Evolutionary conservation across 1,140 invertebrate genomes (phyloP), one percentile per base, ranked within the genome.

Genomic region (Rhagoletis pomonella): DNA sequence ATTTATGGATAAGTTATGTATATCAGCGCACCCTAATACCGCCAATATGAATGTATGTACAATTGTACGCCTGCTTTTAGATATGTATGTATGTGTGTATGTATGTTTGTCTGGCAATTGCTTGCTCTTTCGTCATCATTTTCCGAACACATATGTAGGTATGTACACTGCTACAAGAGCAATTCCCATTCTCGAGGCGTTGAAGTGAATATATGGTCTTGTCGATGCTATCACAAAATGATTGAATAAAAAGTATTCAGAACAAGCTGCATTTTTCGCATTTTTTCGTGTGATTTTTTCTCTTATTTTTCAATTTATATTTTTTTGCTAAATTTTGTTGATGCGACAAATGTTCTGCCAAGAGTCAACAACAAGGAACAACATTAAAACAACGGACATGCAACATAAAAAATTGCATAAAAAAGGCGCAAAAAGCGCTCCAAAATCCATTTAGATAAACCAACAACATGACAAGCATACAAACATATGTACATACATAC

Each of bases 191-290:
- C 39, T 6, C 47, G 73, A 55, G 6, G 19, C 73, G 73, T 55
- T 81, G 47, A 81, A 29, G 47, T 55, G 47, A 81, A 81, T 81
- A 81, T 81, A 81, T 81, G 73, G 73, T 17, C 58, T 64, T 86
- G 85, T 86, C 59, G 85, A 86, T 86, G 58, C 58, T 86, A 86
- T 86, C 85, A 19, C 42, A 4, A 42, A 86, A 60, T 86, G 85
- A 86, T 65, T 64, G 85, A 86, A 86, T 86, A 58, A 86, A 86
- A 86, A 29, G 7, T 81, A 81, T 81, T 81, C 73, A 81, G 50
- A 81, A 81, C 73, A 81, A 58, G 85, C 85, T 60, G 85, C 55
- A 65, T 86, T 86, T 86, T 86, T 64, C 85, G 50, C 58, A 86
- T 86, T 86, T 44, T 86, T 64, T 60, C 47, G 73, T 55, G 12